Percentiles rank a stretch among this genome's conserved stretches.
These are phyloP conservation scores for Dynastes grantii DNA, from an alignment of 2,888 invertebrate species.

Conservation along the genomic window DNA sequence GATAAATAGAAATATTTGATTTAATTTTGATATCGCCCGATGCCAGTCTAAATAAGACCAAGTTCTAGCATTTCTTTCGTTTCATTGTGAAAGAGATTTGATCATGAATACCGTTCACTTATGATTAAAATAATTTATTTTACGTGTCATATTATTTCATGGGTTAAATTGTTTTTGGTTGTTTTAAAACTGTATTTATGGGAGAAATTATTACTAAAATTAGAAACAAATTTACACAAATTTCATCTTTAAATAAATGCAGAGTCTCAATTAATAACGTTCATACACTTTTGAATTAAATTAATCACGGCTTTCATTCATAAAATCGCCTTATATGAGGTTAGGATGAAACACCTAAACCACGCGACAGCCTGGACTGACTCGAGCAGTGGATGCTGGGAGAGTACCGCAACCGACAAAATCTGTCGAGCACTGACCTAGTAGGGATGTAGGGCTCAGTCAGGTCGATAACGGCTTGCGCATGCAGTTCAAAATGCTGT, in stretches of 20 bases:
- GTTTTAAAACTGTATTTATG: neutral
- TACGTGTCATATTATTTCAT: slow-evolving; percentile 25
- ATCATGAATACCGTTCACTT: slow-evolving; percentile 4
- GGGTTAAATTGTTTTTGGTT: neutral
- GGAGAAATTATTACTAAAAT: neutral
- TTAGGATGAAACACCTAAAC: slow-evolving; percentile 22
- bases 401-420: slow-evolving; percentile 54
- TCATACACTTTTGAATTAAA: slow-evolving; percentile 2
- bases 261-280: slow-evolving; percentile 5
- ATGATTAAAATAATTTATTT: slow-evolving; percentile 5
- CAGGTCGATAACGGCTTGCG: slow-evolving; percentile 61
- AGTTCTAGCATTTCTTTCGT: slow-evolving; percentile 45
- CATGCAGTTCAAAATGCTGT: slow-evolving; percentile 59
- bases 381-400: slow-evolving; percentile 51
- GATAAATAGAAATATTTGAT: slow-evolving; percentile 6
- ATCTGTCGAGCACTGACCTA: slow-evolving; percentile 62
- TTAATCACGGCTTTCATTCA: slow-evolving; percentile 37
- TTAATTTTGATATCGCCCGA: slow-evolving; percentile 28
- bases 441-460: slow-evolving; percentile 56
- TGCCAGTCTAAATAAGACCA: neutral
- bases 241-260: neutral
- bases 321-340: slow-evolving; percentile 27
- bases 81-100: slow-evolving; percentile 38
- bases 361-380: slow-evolving; percentile 42
- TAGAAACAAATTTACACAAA: slow-evolving; percentile 11